Conservation (phyloP, 2,888 invertebrate genomes). For the Lobophora halterata region DNA sequence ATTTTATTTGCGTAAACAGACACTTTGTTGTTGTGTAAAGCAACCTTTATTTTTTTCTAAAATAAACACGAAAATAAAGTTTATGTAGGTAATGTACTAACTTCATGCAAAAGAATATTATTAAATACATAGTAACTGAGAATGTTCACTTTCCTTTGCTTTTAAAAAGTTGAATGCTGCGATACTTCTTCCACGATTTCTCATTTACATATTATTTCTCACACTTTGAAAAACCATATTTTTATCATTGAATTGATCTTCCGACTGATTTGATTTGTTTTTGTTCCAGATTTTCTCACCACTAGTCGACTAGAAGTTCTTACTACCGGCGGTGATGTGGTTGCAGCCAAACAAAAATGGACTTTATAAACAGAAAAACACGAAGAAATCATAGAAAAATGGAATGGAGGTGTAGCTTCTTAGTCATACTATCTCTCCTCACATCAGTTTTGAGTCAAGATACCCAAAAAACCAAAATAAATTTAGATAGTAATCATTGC, state of each 20-base stretch:
- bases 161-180: no score
- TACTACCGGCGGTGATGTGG: slow-evolving; percentile 59
- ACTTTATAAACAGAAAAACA: slow-evolving; percentile 43
- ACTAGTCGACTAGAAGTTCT: slow-evolving; percentile 35
- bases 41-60: no score
- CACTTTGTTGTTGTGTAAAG: no score
- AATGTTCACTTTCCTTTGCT: no score
- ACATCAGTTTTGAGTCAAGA: slow-evolving; percentile 53
- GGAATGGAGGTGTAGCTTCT: slow-evolving; percentile 56
- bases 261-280: slow-evolving; percentile 22
- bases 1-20: no score
- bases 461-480: slow-evolving; percentile 64
- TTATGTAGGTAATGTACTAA: no score
- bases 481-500: slow-evolving; percentile 65
- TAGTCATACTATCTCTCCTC: slow-evolving; percentile 52
- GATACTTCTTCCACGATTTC: no score
- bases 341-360: slow-evolving; percentile 57
- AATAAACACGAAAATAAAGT: no score
- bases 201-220: no score
- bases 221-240: slow-evolving; percentile 8
- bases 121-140: no score
- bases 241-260: neutral
- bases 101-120: no score
- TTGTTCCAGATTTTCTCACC: slow-evolving; percentile 60
- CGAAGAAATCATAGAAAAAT: slow-evolving; percentile 47